phyloP scores from a whole-genome alignment of 2,113 vertebrate species.

The Sula dactylatra region DNA sequence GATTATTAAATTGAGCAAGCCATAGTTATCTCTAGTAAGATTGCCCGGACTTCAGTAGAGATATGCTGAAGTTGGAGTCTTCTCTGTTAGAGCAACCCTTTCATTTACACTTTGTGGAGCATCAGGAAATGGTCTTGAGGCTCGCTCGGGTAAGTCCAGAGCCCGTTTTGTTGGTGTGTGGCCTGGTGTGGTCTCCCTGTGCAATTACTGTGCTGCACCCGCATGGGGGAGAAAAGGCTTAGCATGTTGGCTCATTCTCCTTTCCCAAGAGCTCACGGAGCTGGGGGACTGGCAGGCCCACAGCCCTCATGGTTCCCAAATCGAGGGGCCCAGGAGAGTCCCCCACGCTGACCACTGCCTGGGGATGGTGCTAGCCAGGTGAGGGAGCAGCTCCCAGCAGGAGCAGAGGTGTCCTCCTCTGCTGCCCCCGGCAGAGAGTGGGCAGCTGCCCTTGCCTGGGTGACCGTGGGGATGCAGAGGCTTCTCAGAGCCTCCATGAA shows the following conservation, averaged over 20 bases:
- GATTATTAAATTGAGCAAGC: neutral
- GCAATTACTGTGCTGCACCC: fast-evolving
- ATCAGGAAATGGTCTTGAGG: fast-evolving
- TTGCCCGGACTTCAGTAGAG: neutral
- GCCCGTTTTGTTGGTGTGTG: fast-evolving
- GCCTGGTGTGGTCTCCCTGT: neutral
- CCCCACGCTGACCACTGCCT: neutral
- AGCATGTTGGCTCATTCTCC: fast-evolving
- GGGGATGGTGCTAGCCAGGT: fast-evolving
- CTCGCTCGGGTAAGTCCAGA: neutral
- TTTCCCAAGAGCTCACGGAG: neutral
- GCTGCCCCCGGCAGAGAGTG: neutral
- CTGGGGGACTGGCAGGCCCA: neutral
- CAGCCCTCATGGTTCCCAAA: neutral
- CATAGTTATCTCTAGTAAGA: neutral
- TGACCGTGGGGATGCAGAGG: fast-evolving
- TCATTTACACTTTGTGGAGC: neutral
- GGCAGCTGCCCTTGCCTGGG: neutral
- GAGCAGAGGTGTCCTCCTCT: neutral
- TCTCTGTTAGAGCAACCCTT: neutral
- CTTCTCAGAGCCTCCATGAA: neutral
- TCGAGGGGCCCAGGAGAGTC: neutral
- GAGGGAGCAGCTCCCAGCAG: neutral
- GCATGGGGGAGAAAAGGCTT: neutral
- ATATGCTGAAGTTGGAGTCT: neutral